Percentiles rank a stretch among this genome's conserved stretches.
phyloP scores from a whole-genome alignment of 2,797 vertebrate species.

The Peromyscus eremicus region DNA sequence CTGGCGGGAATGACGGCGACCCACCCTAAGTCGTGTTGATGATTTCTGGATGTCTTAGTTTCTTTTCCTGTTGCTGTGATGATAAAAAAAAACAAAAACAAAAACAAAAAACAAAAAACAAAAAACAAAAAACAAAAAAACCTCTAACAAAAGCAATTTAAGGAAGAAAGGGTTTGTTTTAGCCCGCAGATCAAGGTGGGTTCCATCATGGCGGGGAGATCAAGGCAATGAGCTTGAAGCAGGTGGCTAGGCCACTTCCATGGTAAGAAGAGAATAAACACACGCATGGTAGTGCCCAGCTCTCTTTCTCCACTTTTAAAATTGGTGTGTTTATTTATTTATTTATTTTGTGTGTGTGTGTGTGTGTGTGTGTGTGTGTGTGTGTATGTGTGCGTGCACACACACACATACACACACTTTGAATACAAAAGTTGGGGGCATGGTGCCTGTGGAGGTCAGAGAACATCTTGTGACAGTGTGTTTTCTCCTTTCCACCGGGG shows the following conservation, averaged over 20 bases:
- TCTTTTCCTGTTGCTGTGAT: neutral
- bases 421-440: neutral
- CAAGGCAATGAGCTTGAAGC: neutral
- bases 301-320: neutral
- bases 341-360: neutral
- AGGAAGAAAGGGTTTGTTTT: neutral
- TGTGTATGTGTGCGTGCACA: rapidly evolving
- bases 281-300: rapidly evolving
- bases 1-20: neutral
- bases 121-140: neutral
- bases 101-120: too few relatives aligned
- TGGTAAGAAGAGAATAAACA: neutral
- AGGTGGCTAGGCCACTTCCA: neutral
- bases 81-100: neutral
- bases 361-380: neutral
- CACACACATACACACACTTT: neutral
- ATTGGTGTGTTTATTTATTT: neutral
- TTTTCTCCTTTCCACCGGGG: neutral
- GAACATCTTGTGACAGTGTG: neutral
- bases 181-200: neutral
- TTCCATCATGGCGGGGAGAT: too few relatives aligned
- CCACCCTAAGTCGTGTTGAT: neutral
- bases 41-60: neutral
- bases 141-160: neutral
- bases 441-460: neutral